phyloP scores from a whole-genome alignment of 64 coral and sea anemone genomes.

The Orbicella faveolata region DNA sequence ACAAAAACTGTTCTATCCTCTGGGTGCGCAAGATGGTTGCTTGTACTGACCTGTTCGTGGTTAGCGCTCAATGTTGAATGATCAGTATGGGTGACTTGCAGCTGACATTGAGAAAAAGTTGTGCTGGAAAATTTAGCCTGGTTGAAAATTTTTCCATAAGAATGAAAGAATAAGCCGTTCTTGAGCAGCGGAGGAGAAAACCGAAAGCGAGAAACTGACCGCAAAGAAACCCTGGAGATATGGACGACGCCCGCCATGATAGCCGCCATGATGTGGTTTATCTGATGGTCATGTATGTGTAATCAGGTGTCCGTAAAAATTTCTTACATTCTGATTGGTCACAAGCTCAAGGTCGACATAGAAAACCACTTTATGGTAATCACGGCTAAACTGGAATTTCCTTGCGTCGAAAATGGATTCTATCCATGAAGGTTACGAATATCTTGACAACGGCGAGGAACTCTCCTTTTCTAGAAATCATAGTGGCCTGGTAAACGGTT shows the following conservation, averaged over 20 bases:
- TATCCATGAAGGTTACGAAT: slow-evolving; percentile 66
- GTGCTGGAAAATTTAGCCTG: not conserved
- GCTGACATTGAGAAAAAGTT: not conserved
- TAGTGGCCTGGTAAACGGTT: slow-evolving; percentile 37
- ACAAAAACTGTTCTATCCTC: slow-evolving; percentile 50
- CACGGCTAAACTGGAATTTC: not conserved
- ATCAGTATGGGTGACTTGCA: not conserved
- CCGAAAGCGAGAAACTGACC: not conserved
- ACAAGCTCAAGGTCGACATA: not conserved
- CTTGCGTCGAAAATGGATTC: slow-evolving; percentile 76
- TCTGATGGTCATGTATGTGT: not conserved
- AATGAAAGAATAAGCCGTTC: not conserved
- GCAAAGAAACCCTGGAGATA: not conserved
- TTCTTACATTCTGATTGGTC: slow-evolving; percentile 5
- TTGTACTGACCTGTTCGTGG: not conserved
- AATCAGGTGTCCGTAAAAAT: not conserved
- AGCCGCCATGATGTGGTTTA: not conserved
- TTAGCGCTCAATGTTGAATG: not conserved
- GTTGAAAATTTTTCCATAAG: not conserved
- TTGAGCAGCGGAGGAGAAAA: not conserved
- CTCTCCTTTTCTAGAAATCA: slow-evolving; percentile 25
- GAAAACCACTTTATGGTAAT: not conserved
- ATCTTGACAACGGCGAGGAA: slow-evolving; percentile 44
- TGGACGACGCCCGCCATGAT: not conserved
- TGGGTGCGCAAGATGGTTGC: not conserved